phyloP scores from a whole-genome alignment of 2,797 vertebrate species.

The Pelobates cultripes region DNA sequence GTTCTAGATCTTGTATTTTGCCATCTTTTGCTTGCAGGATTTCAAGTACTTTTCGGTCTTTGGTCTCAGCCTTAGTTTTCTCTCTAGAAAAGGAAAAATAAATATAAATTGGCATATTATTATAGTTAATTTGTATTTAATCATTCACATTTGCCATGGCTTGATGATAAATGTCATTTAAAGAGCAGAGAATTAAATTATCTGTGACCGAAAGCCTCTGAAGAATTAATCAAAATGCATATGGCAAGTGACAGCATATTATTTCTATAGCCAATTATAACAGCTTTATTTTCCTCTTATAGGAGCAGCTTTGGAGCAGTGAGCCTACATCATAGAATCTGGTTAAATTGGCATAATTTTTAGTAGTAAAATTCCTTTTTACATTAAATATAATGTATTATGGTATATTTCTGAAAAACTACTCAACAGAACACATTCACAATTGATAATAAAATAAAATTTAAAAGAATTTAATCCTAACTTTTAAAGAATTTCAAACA shows the following conservation, averaged over 20 bases:
- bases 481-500: too few relatives aligned
- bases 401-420: too few relatives aligned
- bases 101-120: slow-evolving; percentile 62
- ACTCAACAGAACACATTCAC: too few relatives aligned
- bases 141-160: slow-evolving; percentile 67
- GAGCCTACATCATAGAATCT: background rate
- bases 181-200: slow-evolving; percentile 71
- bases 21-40: slow-evolving; percentile 90
- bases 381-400: too few relatives aligned
- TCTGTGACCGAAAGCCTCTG: slow-evolving; percentile 64
- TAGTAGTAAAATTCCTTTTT: too few relatives aligned
- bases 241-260: slow-evolving; percentile 73
- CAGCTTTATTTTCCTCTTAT: slow-evolving; percentile 63
- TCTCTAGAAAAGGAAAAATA: slow-evolving; percentile 75
- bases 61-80: slow-evolving; percentile 90
- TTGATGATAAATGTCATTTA: slow-evolving; percentile 69
- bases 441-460: too few relatives aligned
- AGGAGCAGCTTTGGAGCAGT: slow-evolving; percentile 41
- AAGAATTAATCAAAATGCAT: slow-evolving; percentile 71
- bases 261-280: slow-evolving; percentile 64
- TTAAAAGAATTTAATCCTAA: too few relatives aligned
- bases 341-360: background rate
- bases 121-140: slow-evolving; percentile 65
- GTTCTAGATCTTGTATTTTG: slow-evolving; percentile 84
- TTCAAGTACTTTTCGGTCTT: slow-evolving; percentile 89